These are phyloP conservation scores for Heliconius nattereri DNA, from an alignment of 1,140 invertebrate genomes.

Conservation along the genomic window DNA sequence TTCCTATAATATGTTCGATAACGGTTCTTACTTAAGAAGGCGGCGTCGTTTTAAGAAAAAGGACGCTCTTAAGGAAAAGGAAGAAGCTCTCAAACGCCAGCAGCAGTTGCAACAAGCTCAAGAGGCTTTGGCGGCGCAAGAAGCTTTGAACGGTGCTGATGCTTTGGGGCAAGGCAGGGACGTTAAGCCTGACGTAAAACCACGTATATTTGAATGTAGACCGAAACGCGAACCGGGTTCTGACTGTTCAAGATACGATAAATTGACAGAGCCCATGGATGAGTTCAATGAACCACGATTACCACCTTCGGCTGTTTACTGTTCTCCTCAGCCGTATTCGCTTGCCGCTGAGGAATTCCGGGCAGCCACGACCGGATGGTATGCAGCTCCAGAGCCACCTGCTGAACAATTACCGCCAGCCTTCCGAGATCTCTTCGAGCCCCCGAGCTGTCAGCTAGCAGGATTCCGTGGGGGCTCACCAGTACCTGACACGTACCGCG, in stretches of 20 bases:
- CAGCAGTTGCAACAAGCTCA: slow-evolving; percentile 82
- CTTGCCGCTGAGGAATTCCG: slow-evolving; percentile 78
- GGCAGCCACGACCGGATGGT: slow-evolving; percentile 82
- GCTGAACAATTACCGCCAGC: slow-evolving; percentile 74
- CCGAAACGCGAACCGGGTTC: slow-evolving; percentile 85
- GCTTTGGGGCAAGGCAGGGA: slow-evolving; percentile 76
- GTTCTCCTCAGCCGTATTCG: slow-evolving; percentile 81
- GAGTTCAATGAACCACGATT: slow-evolving; percentile 77
- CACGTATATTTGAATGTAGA: slow-evolving; percentile 82
- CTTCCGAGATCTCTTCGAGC: slow-evolving; percentile 72
- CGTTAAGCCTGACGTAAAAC: slow-evolving; percentile 81
- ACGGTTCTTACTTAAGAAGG: slow-evolving; percentile 96
- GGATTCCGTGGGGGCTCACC: slow-evolving; percentile 82
- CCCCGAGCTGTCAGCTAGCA: slow-evolving; percentile 82
- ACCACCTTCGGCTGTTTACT: slow-evolving; percentile 77
- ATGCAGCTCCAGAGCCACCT: slow-evolving; percentile 82
- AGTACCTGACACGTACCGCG: slow-evolving; percentile 77
- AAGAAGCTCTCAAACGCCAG: slow-evolving; percentile 91
- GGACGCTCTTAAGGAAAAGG: slow-evolving; percentile 93
- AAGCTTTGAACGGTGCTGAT: slow-evolving; percentile 74
- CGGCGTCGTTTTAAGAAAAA: slow-evolving; percentile 98
- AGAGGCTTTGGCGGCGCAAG: slow-evolving; percentile 78
- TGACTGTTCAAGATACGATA: slow-evolving; percentile 81
- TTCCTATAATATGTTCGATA: slow-evolving; percentile 99
- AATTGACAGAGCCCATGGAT: slow-evolving; percentile 72